Evolutionary conservation across 2,888 invertebrate species (phyloP).

Genomic region (Podabrus alpinus): DNA sequence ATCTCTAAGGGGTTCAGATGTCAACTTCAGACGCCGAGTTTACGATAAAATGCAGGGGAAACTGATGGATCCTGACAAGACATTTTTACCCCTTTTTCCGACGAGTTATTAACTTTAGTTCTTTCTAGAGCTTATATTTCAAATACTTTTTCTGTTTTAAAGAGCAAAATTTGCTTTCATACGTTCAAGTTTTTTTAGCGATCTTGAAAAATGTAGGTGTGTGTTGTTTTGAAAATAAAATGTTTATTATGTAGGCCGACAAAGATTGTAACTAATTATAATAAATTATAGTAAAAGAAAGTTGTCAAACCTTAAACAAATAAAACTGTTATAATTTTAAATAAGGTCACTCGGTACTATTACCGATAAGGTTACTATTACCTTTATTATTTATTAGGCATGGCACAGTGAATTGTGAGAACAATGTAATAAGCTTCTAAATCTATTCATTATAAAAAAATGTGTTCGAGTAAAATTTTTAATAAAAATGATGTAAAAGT

Average conservation of each 20-base stretch:
- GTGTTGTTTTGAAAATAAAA: background rate
- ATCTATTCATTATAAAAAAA: background rate
- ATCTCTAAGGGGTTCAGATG: slow-evolving; percentile 36
- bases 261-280: background rate
- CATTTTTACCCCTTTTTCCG: slow-evolving; percentile 43
- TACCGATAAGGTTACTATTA: background rate
- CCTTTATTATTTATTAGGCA: background rate
- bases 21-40: slow-evolving; percentile 34
- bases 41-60: slow-evolving; percentile 33
- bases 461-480: background rate
- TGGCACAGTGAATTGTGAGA: background rate
- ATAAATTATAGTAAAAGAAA: background rate
- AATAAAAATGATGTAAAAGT: background rate
- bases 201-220: background rate
- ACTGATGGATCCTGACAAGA: slow-evolving; percentile 42
- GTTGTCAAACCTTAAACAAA: background rate
- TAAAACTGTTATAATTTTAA: background rate
- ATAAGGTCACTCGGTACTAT: background rate
- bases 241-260: background rate
- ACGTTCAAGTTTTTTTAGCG: background rate
- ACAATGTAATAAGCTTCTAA: background rate
- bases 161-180: background rate
- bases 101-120: slow-evolving; percentile 22
- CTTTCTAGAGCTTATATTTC: slow-evolving; percentile 14
- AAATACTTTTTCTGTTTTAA: background rate